phyloP scores from a whole-genome alignment of 2,888 invertebrate genomes.

The Callyntrura sp. region DNA sequence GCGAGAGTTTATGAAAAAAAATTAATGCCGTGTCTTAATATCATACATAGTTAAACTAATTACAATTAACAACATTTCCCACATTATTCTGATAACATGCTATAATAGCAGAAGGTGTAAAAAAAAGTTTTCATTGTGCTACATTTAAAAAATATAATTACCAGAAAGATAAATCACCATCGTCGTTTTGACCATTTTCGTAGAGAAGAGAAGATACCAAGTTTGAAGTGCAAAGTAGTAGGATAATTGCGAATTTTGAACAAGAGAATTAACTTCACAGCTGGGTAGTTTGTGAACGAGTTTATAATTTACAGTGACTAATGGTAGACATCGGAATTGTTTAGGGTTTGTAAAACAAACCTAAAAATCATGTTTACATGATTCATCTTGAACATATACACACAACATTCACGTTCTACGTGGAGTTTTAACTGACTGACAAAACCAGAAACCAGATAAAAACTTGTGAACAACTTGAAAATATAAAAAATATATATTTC shows the following conservation, averaged over 20 bases:
- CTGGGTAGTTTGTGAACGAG: conserved; percentile 23
- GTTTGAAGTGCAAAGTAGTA: background rate
- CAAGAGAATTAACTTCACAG: conserved; percentile 21
- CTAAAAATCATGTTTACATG: conserved; percentile 23
- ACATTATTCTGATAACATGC: conserved; percentile 18
- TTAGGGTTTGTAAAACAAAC: background rate
- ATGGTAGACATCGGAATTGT: conserved; percentile 22
- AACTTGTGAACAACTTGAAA: conserved; percentile 35
- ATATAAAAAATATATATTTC: background rate
- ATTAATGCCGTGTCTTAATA: background rate
- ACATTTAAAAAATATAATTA: conserved; percentile 47
- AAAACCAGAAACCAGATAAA: conserved; percentile 16
- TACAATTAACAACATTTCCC: conserved; percentile 30
- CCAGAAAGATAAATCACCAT: background rate
- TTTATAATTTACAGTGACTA: background rate
- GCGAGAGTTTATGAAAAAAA: background rate
- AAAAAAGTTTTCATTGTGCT: conserved; percentile 64
- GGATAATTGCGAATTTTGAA: conserved; percentile 51
- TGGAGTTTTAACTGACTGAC: conserved; percentile 63
- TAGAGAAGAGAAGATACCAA: background rate
- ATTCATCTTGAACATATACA: conserved; percentile 8
- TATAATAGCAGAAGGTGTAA: background rate
- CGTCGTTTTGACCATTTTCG: conserved; percentile 14
- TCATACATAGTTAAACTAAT: conserved; percentile 28
- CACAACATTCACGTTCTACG: conserved; percentile 58